Conservation (phyloP, 1,140 invertebrate species). For the Lasioglossum baleicum region DNA sequence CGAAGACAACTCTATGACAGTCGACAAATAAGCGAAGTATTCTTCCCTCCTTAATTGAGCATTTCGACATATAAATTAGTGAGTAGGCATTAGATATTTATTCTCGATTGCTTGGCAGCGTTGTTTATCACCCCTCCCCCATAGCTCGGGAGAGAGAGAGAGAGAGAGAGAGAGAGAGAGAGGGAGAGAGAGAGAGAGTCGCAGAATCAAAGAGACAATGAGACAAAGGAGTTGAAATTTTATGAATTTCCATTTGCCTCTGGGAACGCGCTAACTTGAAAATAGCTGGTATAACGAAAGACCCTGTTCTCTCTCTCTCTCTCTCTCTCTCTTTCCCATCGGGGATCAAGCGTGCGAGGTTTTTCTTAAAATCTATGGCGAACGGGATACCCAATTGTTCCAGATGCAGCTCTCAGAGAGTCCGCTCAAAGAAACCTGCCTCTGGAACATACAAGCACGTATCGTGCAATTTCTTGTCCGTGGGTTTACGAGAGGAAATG, state of each 20-base stretch:
- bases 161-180: too few relatives aligned
- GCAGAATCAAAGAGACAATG: neutral
- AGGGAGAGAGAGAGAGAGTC: too few relatives aligned
- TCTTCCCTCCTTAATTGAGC: neutral
- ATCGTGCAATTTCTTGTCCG: constrained; percentile 34
- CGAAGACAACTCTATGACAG: too few relatives aligned
- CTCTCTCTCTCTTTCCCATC: neutral
- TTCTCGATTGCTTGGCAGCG: constrained; percentile 60
- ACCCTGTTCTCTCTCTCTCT: neutral
- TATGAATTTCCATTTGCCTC: neutral
- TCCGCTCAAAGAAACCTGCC: constrained; percentile 50
- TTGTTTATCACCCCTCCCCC: constrained; percentile 4
- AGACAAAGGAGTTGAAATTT: neutral
- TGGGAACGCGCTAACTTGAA: neutral
- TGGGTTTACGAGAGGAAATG: constrained; percentile 58
- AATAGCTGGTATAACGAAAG: neutral
- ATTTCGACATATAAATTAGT: constrained; percentile 63
- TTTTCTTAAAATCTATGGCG: constrained; percentile 29
- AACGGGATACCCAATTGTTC: constrained; percentile 24
- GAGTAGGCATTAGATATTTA: constrained; percentile 68
- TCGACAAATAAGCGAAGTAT: too few relatives aligned
- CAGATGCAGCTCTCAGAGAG: constrained; percentile 7
- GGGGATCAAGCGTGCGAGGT: constrained; percentile 19
- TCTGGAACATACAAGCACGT: constrained; percentile 24
- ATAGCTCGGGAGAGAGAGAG: too few relatives aligned